A percentile compares a stretch with the other conserved stretches of the same genome.
These are phyloP conservation scores for Piprites chloris DNA, from an alignment of 2,113 vertebrate genomes.

Conservation along the genomic window DNA sequence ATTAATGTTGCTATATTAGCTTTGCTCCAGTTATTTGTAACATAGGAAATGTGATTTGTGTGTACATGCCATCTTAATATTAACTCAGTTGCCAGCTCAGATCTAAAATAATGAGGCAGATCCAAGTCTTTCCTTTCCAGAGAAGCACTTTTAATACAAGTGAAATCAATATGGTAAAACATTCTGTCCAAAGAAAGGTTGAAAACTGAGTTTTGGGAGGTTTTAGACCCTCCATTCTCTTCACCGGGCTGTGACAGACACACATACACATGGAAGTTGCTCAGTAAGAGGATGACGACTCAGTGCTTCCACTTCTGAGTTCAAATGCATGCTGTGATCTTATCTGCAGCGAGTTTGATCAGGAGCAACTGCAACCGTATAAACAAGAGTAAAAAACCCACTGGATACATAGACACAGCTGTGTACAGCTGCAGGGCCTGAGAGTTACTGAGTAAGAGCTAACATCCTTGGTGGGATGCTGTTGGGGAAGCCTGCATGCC, in stretches of 20 bases:
- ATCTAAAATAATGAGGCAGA: slow-evolving; percentile 33
- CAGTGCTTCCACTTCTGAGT: not conserved
- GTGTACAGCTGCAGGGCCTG: not conserved
- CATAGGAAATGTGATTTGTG: slow-evolving; percentile 2
- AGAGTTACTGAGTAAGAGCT: not conserved
- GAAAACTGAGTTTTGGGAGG: not conserved
- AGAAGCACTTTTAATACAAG: not conserved
- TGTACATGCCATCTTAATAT: not conserved
- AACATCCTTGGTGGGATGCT: not conserved
- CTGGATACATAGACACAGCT: not conserved
- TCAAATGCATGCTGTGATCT: not conserved
- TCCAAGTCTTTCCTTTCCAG: not conserved
- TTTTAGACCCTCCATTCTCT: not conserved
- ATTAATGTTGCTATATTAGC: slow-evolving; percentile 23
- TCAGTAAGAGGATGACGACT: not conserved
- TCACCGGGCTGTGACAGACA: not conserved
- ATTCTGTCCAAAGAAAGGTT: not conserved
- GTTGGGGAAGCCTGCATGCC: not conserved
- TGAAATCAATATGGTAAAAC: not conserved
- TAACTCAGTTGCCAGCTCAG: slow-evolving; percentile 5
- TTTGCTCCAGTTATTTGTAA: slow-evolving; percentile 33
- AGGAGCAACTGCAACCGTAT: not conserved
- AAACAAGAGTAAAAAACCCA: not conserved
- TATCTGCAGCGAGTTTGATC: slow-evolving; percentile 14
- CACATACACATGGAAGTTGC: not conserved